phyloP scores from a whole-genome alignment of 2,888 invertebrate genomes.

The Dromius quadrimaculatus region DNA sequence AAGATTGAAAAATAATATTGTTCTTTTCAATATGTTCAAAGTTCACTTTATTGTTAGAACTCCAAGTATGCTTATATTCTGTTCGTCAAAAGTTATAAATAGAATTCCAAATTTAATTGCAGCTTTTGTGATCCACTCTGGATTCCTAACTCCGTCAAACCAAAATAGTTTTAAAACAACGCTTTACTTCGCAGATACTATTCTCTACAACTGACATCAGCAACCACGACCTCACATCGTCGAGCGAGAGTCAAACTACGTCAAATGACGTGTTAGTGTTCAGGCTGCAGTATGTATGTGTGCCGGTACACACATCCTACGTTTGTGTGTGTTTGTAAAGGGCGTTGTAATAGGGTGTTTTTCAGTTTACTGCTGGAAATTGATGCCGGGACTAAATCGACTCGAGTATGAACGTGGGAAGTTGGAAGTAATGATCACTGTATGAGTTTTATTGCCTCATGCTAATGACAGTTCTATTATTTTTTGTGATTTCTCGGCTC shows the following conservation, averaged over 20 bases:
- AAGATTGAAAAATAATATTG: too few relatives aligned
- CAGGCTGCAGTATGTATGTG: background rate
- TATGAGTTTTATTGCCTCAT: slow-evolving; percentile 5
- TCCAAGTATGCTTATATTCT: too few relatives aligned
- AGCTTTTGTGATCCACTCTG: too few relatives aligned
- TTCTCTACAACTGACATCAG: too few relatives aligned
- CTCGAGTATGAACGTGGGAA: slow-evolving; percentile 7
- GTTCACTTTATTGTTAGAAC: too few relatives aligned
- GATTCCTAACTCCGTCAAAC: too few relatives aligned
- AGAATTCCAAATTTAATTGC: too few relatives aligned
- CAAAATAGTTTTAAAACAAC: too few relatives aligned
- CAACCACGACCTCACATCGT: background rate
- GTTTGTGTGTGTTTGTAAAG: background rate
- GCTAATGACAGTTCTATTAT: slow-evolving; percentile 26
- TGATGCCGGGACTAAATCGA: background rate
- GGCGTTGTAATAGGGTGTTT: slow-evolving; percentile 3
- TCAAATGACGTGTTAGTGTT: background rate
- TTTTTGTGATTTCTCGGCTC: slow-evolving; percentile 25
- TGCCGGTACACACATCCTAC: background rate
- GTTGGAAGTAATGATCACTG: slow-evolving; percentile 6
- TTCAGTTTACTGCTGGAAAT: slow-evolving; percentile 13
- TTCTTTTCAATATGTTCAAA: too few relatives aligned
- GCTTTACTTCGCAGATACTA: too few relatives aligned
- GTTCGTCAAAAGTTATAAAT: too few relatives aligned
- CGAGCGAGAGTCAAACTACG: too few relatives aligned